These are phyloP conservation scores for Aphodius granarius DNA, from an alignment of 2,888 invertebrate species.

Conservation along the genomic window DNA sequence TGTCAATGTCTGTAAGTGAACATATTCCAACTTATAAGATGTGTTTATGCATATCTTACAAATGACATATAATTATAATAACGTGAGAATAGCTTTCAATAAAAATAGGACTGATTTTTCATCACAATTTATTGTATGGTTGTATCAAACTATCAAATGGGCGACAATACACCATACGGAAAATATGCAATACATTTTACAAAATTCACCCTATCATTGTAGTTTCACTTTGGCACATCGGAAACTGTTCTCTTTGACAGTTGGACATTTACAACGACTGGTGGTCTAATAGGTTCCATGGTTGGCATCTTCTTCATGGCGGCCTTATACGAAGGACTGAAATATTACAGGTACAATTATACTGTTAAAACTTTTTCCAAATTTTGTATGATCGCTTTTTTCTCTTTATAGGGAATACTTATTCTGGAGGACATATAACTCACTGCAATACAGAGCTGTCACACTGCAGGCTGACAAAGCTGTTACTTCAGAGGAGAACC, in stretches of 20 bases:
- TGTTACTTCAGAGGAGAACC: constrained; percentile 65
- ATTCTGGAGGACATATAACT: constrained; percentile 85
- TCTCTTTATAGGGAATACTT: constrained; percentile 71
- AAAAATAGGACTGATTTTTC: too few relatives aligned
- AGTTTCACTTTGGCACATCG: constrained; percentile 79
- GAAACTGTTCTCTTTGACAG: constrained; percentile 80
- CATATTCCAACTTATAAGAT: too few relatives aligned
- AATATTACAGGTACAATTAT: constrained; percentile 69
- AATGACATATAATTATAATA: neutral
- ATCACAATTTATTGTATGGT: too few relatives aligned
- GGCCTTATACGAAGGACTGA: constrained; percentile 92
- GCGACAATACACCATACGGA: too few relatives aligned
- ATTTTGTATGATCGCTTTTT: too few relatives aligned
- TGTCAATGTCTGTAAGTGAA: neutral
- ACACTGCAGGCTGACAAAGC: constrained; percentile 73
- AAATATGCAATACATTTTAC: too few relatives aligned
- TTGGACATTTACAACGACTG: constrained; percentile 75
- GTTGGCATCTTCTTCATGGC: constrained; percentile 90
- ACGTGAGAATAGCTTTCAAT: too few relatives aligned
- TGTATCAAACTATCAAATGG: too few relatives aligned
- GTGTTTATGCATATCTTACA: too few relatives aligned
- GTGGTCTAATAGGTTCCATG: constrained; percentile 86
- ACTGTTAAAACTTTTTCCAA: neutral
- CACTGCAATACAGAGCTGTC: constrained; percentile 83
- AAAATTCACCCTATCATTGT: constrained; percentile 53